phyloP scores from a whole-genome alignment of 1,140 invertebrate species.

The Conopomorpha cramerella region DNA sequence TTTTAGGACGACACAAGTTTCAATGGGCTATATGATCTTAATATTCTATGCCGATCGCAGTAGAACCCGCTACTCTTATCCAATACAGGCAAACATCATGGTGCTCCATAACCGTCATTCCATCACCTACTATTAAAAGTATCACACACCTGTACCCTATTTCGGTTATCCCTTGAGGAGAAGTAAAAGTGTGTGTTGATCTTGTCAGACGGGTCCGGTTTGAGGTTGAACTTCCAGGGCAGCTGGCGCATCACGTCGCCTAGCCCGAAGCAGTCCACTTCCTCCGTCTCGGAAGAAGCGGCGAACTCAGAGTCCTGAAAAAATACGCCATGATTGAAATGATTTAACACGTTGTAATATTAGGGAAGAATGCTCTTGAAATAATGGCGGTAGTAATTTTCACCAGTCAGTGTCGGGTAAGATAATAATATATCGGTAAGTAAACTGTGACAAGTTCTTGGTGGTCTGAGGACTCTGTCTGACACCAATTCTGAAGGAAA shows the following conservation, averaged over 20 bases:
- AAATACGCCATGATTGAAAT: too few species aligned
- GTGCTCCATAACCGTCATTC: too few species aligned
- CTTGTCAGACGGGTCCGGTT: slow-evolving; percentile 22
- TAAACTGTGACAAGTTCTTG: too few species aligned
- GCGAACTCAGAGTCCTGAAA: slow-evolving; percentile 16
- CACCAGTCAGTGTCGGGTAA: too few species aligned
- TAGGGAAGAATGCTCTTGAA: too few species aligned
- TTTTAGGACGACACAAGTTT: background rate
- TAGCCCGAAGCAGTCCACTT: slow-evolving; percentile 37
- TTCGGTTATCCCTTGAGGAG: slow-evolving; percentile 19
- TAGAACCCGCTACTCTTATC: too few species aligned
- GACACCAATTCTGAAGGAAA: too few species aligned
- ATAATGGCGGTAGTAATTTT: too few species aligned
- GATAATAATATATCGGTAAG: too few species aligned
- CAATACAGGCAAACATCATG: too few species aligned
- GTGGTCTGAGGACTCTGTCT: too few species aligned
- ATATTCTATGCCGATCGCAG: background rate
- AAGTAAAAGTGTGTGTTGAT: slow-evolving; percentile 43
- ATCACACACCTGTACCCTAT: slow-evolving; percentile 18
- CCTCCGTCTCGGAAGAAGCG: slow-evolving; percentile 17
- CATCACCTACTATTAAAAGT: background rate
- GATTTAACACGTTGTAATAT: too few species aligned
- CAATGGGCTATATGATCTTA: background rate
- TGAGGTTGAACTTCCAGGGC: slow-evolving; percentile 28
- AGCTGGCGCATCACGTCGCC: slow-evolving; percentile 14